Evolutionary conservation across 64 coral and sea anemone genomes (phyloP).

Genomic region (Orbicella faveolata): DNA sequence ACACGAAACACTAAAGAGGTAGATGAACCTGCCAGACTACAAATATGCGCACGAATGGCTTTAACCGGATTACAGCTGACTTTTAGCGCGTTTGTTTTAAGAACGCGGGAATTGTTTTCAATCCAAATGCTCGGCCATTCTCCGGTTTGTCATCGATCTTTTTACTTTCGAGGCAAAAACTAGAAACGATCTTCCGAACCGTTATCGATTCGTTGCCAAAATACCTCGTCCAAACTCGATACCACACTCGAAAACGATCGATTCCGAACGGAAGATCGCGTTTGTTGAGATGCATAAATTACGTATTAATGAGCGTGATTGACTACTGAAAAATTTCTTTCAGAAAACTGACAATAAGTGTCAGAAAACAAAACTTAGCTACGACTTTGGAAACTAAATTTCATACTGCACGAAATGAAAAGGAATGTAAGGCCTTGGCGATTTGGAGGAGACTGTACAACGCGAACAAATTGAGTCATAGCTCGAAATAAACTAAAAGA

Average conservation of each 20-base stretch:
- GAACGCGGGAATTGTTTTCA: constrained; percentile 1
- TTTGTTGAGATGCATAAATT: constrained; percentile 22
- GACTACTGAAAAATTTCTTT: not conserved
- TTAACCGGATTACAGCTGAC: not conserved
- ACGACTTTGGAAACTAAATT: too few relatives aligned
- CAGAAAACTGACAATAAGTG: not conserved
- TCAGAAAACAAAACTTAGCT: too few relatives aligned
- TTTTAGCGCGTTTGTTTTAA: constrained; percentile 1
- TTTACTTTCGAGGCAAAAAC: not conserved
- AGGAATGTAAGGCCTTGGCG: too few relatives aligned
- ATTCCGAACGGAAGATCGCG: not conserved
- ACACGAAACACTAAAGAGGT: not conserved
- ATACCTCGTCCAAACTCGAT: not conserved
- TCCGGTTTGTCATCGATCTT: not conserved
- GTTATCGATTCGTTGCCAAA: constrained; percentile 7
- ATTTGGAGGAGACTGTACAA: too few relatives aligned
- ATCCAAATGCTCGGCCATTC: not conserved
- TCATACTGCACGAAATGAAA: too few relatives aligned
- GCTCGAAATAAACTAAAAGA: too few relatives aligned
- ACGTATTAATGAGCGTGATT: not conserved
- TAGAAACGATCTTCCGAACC: not conserved
- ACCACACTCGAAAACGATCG: not conserved
- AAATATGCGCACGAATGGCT: not conserved
- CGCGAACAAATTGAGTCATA: too few relatives aligned
- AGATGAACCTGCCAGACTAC: too few relatives aligned